These are phyloP conservation scores for Clusia tigrina DNA, from an alignment of 2,888 invertebrate genomes.

Conservation along the genomic window DNA sequence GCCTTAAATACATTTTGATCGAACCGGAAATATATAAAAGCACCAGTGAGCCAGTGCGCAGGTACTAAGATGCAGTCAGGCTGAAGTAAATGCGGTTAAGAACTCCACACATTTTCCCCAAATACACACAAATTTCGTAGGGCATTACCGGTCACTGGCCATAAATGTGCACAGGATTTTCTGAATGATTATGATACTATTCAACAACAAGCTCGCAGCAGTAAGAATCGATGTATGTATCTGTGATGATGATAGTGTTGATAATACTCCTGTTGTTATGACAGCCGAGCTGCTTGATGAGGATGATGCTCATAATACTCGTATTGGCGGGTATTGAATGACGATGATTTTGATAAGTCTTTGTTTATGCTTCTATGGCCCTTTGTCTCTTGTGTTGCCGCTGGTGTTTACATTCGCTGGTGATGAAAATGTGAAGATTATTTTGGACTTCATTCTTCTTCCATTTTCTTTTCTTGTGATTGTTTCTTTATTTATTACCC, in stretches of 20 bases:
- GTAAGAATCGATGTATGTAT: too few species aligned
- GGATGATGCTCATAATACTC: not conserved
- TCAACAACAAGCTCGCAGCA: not conserved
- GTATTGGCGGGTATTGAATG: not conserved
- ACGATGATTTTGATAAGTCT: not conserved
- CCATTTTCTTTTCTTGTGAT: not conserved
- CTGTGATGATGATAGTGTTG: conserved; percentile 4
- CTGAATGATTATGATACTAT: conserved; percentile 29
- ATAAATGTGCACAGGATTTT: conserved; percentile 14
- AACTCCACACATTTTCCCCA: not conserved
- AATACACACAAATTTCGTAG: not conserved
- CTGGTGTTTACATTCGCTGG: not conserved
- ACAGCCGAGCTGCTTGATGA: not conserved
- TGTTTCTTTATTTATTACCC: not conserved
- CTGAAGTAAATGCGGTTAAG: not conserved
- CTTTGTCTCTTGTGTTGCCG: not conserved
- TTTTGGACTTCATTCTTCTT: not conserved
- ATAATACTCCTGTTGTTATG: not conserved
- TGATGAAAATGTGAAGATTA: not conserved
- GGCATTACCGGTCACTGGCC: not conserved
- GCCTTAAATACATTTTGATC: not conserved
- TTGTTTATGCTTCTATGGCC: not conserved
- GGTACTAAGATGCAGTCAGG: conserved; percentile 2
- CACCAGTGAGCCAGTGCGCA: too few species aligned
- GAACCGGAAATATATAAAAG: not conserved